Evolutionary conservation across 2,888 invertebrate species (phyloP), one percentile per base, ranked within the genome.

Genomic region (Hylaea fasciaria): DNA sequence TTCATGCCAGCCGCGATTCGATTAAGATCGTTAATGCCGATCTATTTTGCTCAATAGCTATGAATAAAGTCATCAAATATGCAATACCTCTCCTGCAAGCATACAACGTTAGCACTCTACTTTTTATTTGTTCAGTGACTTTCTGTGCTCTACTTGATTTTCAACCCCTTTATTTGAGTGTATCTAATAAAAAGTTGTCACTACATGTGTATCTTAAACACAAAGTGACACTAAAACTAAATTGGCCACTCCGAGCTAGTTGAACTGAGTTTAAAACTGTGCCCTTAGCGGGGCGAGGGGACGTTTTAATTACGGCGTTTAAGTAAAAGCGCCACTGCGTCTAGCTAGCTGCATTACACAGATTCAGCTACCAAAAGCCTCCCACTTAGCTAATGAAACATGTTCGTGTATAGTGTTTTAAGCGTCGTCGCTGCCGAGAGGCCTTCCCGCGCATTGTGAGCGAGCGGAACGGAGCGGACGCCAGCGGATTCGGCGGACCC

Each of bases 351-450:
- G 89, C 89, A 90, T 89, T 89, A 91, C 91, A 89, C 87, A 88
- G 90, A 91, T 91, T 88, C 89, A 88, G 87, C 89, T 83, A 91
- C 93, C 92, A 91, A 92, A 92, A 91, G 92, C 91, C 89, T 89
- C 80, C 90, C 92, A 93, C 92, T 93, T 92, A 93, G 92, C 93
- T 92, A 92, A 93, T 93, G 92, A 93, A 93, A 92, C 92, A 92
- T 92, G 92, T 88, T 90, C 91, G 85, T 86, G 90, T 89, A 84
- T 87, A 91, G 89, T 87, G 88, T 89, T 87, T 86, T 82, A 85
- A 87, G 85, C 87, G 85, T 76, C 83, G 86, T 82, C 83, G 82
- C 75, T 78, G 75, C 75, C 74, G 74, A 73, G 76, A 76, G 80
- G 77, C 72, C 73, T 66, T 65, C 57, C 60, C 65, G 76, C 74